Percentiles rank a stretch among this genome's conserved stretches.
Conservation (phyloP, 2,113 vertebrate species). For the Vidua chalybeata region DNA sequence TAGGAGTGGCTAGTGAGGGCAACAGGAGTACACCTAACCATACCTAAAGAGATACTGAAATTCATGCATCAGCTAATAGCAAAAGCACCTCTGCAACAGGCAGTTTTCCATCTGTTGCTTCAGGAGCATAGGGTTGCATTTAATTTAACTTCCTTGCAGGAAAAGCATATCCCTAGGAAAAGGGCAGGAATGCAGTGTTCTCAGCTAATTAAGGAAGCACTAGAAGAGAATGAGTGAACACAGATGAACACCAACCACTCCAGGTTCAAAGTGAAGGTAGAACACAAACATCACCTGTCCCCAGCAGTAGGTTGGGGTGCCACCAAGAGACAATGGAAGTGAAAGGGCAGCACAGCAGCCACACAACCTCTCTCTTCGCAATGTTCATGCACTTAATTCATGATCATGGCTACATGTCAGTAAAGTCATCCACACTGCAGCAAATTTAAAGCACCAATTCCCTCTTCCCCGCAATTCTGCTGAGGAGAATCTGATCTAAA, state of each 20-base stretch:
- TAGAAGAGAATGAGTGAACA: neutral
- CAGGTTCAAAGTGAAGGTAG: neutral
- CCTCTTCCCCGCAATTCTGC: neutral
- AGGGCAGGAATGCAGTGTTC: neutral
- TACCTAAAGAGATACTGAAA: neutral
- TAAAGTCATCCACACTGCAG: neutral
- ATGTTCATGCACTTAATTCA: neutral
- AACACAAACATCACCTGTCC: neutral
- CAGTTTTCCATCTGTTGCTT: neutral
- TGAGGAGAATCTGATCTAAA: neutral
- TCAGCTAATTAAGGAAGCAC: neutral
- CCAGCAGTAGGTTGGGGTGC: neutral
- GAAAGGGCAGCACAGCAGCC: neutral
- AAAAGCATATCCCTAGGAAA: neutral
- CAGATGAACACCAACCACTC: neutral
- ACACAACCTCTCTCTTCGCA: neutral
- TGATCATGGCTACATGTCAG: neutral
- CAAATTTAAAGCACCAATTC: neutral
- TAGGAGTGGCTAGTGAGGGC: neutral
- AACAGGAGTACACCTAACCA: neutral
- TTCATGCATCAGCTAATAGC: neutral
- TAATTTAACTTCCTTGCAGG: neutral
- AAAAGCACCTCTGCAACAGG: neutral
- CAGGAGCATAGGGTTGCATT: neutral
- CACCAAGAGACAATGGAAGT: neutral